Percentiles rank a stretch among this genome's conserved stretches.
Conservation (phyloP, 2,113 vertebrate genomes). For the Plecturocebus donacophilus region DNA sequence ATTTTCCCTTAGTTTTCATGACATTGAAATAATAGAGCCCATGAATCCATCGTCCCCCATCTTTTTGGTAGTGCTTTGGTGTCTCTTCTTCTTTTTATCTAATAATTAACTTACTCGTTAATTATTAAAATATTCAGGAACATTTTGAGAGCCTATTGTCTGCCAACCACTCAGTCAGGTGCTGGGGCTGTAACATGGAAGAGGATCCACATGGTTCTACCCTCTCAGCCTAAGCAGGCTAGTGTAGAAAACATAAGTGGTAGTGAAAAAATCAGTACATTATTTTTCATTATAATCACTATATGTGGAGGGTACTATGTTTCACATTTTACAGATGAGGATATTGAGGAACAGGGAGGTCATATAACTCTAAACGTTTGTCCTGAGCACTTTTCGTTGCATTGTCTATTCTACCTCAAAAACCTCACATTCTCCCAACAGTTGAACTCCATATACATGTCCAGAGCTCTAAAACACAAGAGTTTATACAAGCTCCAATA, state of each 20-base stretch:
- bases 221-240: neutral
- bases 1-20: neutral
- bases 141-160: neutral
- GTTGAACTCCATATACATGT: neutral
- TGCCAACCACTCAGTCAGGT: no score
- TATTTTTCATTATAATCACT: neutral
- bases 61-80: neutral
- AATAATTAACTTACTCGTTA: neutral
- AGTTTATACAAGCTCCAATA: neutral
- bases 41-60: neutral
- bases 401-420: neutral
- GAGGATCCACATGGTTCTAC: neutral
- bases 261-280: neutral
- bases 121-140: neutral
- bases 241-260: neutral
- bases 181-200: neutral
- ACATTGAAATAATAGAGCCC: neutral
- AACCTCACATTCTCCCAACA: neutral
- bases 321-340: neutral
- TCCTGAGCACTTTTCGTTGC: neutral
- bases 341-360: neutral
- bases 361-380: neutral
- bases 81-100: neutral
- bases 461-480: neutral
- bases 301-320: neutral